Evolutionary conservation across 92 coral and sea anemone species (phyloP), one percentile per base, ranked within the genome.

Genomic region (Diadumene lineata): DNA sequence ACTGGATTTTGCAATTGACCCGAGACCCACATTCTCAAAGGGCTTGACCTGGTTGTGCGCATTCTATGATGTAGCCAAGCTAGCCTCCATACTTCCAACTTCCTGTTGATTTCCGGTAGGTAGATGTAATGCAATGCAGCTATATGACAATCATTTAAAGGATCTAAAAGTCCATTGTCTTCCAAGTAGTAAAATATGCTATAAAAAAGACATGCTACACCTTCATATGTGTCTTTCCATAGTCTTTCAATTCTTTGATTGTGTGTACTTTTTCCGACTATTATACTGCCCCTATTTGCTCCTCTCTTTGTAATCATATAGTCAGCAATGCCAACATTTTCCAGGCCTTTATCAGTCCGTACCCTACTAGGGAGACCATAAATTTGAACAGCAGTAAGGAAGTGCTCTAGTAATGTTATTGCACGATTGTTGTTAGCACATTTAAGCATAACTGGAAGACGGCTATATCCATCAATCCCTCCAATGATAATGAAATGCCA

Each of bases 71-170:
- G 70, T 60, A 69, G 56, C 80, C 88, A 73, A 0, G 84, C 80
- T 31, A 18, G 48, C 69, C 84, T 72, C 92, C 92, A 82, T 50
- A 87, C 44, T 51, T 74, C 70, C 72, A 83, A 51, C 56, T 79
- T 82, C 56, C 75, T 75, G 64, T 87, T 83, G 50, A 78, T 79
- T 53, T 51, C 70, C 38, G 79, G 79, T 73, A 78, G 48, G 69
- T n/a, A 84, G 22, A 84, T 83, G 76, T 84, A 58, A 70, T 84
- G 92, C 17, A 84, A 85, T 16, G 92, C 89, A 60, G 84, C 83
- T 60, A 88, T 64, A 67, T 88, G 89, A 29, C 50, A 70, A 64
- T 79, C 70, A 74, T 88, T 80, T 23, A 66, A 62, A 31, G 84
- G 91, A 64, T 86, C 84, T 15, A 83, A 60, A 24, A 78, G 64